These are phyloP conservation scores for Enteromius paludinosus DNA, from an alignment of 2,797 vertebrate species.

Conservation along the genomic window DNA sequence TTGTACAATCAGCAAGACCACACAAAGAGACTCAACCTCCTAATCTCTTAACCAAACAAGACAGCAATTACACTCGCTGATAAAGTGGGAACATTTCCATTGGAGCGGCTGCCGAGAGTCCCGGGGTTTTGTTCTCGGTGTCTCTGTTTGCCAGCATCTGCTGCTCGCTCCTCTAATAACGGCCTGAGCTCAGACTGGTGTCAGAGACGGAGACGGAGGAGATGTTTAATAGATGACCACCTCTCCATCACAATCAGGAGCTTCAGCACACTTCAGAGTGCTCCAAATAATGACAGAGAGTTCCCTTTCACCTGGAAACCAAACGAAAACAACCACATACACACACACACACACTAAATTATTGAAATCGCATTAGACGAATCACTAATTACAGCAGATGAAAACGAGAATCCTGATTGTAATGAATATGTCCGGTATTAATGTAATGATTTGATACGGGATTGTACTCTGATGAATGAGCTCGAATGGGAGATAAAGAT, in stretches of 20 bases:
- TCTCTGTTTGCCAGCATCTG: conserved; percentile 49
- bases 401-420: conserved; percentile 85
- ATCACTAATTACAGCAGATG: conserved; percentile 89
- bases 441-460: conserved; percentile 71
- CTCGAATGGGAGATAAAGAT: conserved; percentile 65
- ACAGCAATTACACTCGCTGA: conserved; percentile 85
- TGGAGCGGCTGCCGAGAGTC: conserved; percentile 69
- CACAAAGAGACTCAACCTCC: conserved; percentile 82
- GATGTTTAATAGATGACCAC: conserved; percentile 18
- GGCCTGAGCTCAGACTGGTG: conserved; percentile 42
- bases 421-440: conserved; percentile 88
- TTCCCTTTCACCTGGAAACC: neutral
- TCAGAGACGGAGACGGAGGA: conserved; percentile 46
- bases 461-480: conserved; percentile 69
- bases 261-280: neutral
- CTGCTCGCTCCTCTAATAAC: conserved; percentile 56
- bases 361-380: conserved; percentile 91
- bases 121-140: conserved; percentile 43
- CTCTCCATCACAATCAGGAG: neutral
- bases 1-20: conserved; percentile 84
- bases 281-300: conserved; percentile 6
- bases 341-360: conserved; percentile 61
- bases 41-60: conserved; percentile 86
- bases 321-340: conserved; percentile 42
- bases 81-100: conserved; percentile 84